Evolutionary conservation across 2,113 vertebrate genomes (phyloP).

Genomic region (Orycteropus afer): DNA sequence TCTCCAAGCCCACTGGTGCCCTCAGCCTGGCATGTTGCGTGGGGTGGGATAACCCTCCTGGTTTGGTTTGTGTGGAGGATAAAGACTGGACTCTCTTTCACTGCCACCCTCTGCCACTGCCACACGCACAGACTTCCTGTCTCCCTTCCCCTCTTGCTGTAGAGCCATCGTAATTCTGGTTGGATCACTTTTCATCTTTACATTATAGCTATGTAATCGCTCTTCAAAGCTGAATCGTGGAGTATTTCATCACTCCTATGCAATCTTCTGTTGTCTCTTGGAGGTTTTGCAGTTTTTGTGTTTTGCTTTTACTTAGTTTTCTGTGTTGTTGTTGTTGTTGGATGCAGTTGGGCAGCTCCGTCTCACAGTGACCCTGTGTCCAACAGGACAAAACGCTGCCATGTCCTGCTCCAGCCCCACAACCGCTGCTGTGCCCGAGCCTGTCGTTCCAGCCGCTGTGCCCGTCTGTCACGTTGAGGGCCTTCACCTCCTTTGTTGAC

Average conservation of each 20-base stretch:
- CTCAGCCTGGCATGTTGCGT: no score
- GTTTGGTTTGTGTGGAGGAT: background rate
- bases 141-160: background rate
- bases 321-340: no score
- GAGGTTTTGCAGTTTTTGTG: background rate
- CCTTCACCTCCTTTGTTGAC: no score
- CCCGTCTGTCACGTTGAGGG: no score
- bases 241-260: background rate
- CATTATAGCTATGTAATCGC: background rate
- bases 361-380: no score
- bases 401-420: no score
- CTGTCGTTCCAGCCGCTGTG: no score
- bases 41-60: no score
- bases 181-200: conserved; percentile 4
- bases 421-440: no score
- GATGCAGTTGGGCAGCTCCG: no score
- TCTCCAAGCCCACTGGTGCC: no score
- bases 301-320: conserved; percentile 41
- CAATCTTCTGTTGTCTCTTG: background rate
- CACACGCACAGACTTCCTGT: background rate
- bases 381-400: no score
- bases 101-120: background rate
- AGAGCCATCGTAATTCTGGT: background rate
- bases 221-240: conserved; percentile 25
- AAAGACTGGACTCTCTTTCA: background rate